These are phyloP conservation scores for Hylaeus volcanicus DNA, from an alignment of 1,140 invertebrate species.

Conservation along the genomic window DNA sequence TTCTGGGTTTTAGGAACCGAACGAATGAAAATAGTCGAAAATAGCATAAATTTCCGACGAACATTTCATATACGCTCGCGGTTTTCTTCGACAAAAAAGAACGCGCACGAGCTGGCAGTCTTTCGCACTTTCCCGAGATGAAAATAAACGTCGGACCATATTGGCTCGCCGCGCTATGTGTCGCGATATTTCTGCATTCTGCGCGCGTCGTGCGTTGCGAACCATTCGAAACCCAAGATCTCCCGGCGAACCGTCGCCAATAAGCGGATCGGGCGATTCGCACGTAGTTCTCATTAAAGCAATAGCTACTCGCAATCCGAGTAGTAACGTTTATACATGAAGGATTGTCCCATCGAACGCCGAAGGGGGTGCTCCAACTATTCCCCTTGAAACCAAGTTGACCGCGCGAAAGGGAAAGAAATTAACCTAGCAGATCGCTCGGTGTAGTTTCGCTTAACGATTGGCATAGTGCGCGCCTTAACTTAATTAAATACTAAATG, in stretches of 20 bases:
- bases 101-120: conserved; percentile 15
- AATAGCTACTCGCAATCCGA: conserved; percentile 66
- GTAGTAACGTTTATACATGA: conserved; percentile 5
- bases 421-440: no score
- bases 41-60: conserved; percentile 19
- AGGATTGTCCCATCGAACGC: conserved; percentile 18
- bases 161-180: conserved; percentile 45
- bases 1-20: no score
- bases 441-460: no score
- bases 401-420: no score
- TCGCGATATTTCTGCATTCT: conserved; percentile 67
- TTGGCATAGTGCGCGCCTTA: no score
- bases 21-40: conserved; percentile 23
- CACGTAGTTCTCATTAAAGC: conserved; percentile 70
- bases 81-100: conserved; percentile 3
- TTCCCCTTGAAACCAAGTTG: conserved; percentile 34
- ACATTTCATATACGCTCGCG: conserved; percentile 16
- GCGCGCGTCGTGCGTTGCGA: conserved; percentile 39
- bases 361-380: conserved; percentile 32
- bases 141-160: conserved; percentile 72
- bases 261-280: conserved; percentile 48
- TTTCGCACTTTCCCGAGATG: conserved; percentile 72
- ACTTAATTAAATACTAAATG: no score
- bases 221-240: conserved; percentile 39
- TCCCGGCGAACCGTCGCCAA: conserved; percentile 54